Evolutionary conservation across 2,888 invertebrate genomes (phyloP).

Genomic region (Heliconius aoede): DNA sequence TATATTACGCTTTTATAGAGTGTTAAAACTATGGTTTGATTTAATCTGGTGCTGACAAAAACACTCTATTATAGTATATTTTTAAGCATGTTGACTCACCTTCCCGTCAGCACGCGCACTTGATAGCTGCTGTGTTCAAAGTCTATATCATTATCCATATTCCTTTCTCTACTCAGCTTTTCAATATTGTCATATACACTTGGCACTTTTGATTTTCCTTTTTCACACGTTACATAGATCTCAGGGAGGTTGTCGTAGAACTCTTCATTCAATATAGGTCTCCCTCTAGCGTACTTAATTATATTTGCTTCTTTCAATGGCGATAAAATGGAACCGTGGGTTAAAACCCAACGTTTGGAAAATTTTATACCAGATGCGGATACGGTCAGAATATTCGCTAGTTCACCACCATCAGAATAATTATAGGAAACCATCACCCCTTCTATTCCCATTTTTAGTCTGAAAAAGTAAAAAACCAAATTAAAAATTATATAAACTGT

Average conservation of each 20-base stretch:
- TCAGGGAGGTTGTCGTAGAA: conserved; percentile 76
- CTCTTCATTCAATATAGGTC: conserved; percentile 71
- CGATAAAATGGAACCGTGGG: conserved; percentile 80
- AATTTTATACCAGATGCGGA: conserved; percentile 82
- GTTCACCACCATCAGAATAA: conserved; percentile 70
- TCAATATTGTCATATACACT: conserved; percentile 67
- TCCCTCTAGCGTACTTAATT: conserved; percentile 69
- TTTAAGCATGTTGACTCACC: too few relatives aligned
- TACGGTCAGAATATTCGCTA: conserved; percentile 76
- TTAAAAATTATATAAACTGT: background rate
- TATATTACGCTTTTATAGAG: too few relatives aligned
- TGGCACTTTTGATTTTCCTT: conserved; percentile 55
- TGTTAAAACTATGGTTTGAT: too few relatives aligned
- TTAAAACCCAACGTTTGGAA: conserved; percentile 80
- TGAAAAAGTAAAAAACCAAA: conserved; percentile 40
- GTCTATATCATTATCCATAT: conserved; percentile 57
- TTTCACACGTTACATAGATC: conserved; percentile 76
- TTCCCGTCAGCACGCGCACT: conserved; percentile 73
- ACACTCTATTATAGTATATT: too few relatives aligned
- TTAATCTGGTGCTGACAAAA: too few relatives aligned
- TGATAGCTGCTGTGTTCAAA: conserved; percentile 75
- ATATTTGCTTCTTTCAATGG: conserved; percentile 72
- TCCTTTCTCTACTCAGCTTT: conserved; percentile 66
- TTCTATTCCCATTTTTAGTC: conserved; percentile 70
- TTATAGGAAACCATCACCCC: conserved; percentile 81